Base-by-base conservation (phyloP, 2,113 vertebrate species). In the Taxidea taxus region DNA sequence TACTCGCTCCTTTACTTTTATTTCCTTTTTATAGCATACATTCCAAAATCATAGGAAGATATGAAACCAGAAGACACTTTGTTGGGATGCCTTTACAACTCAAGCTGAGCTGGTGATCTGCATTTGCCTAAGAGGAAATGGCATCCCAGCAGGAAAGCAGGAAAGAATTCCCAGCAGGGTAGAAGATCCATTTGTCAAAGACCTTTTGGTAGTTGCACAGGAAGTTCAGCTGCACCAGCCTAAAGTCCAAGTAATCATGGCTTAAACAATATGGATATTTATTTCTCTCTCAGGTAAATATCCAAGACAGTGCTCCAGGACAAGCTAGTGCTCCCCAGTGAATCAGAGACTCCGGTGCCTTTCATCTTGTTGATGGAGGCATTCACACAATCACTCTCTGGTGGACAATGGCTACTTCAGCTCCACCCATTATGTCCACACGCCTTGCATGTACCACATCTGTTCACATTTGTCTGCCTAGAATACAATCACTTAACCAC, bases 281-380 rank as follows among this genome's bases (percentile, higher is more conserved):
- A 90, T 82, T 90, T 87, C 44, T 90, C 56, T 94, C 72, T 90
- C 64, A 56, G 86, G 81, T 25, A 82, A 87, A 97, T 87, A 44
- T 70, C 62, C 49, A 93, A 44, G 29, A 15, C 18, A 90, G 12
- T 44, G 9, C 21, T 60, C 80, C 12, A 82, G 25, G 42, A 64
- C 66, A 70, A 75, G n/a, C 0, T 77, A 42, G 74, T 75, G 49
- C 4, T 54, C 78, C 70, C 42, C 0, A 21, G 27, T 81, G 7
- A 56, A 44, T 42, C 25, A 77, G 31, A 37, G 39, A 58, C 6
- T 82, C 18, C 21, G n/a, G n/a, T 74, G 85, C 88, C 47, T 66
- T 75, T n/a, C 11, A 34, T 54, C 37, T 31, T 89, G 18, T 37
- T 92, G 66, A n/a, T n/a, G n/a, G n/a, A n/a, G n/a, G n/a, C 44